phyloP scores from a whole-genome alignment of 23 tunicate species.

The Styela clava region DNA sequence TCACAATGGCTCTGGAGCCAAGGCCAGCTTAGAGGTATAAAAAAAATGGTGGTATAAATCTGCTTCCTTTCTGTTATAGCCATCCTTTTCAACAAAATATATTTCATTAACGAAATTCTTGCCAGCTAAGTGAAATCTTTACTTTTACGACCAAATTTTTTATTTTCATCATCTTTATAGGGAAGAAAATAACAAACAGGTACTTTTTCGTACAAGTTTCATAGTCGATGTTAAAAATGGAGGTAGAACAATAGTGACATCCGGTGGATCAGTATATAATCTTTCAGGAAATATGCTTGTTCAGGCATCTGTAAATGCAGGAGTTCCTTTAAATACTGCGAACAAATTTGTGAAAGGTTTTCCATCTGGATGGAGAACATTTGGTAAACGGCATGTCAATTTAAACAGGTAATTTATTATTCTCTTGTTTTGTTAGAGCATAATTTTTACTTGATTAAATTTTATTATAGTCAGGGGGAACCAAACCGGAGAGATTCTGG shows the following conservation, averaged over 20 bases:
- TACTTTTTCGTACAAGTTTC: constrained; percentile 3
- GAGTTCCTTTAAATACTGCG: constrained; percentile 7
- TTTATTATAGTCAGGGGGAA: no score
- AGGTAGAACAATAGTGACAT: background rate
- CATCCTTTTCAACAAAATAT: no score
- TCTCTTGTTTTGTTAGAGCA: background rate
- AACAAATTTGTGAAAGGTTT: constrained; percentile 21
- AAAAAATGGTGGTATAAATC: no score
- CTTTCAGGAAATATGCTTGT: constrained; percentile 6
- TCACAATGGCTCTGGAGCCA: no score
- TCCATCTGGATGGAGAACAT: constrained; percentile 10
- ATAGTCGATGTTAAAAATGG: background rate
- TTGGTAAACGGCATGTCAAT: background rate
- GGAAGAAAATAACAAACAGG: background rate
- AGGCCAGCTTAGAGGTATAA: no score
- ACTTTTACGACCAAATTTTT: no score
- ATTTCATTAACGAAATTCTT: no score
- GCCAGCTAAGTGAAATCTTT: no score
- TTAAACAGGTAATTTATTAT: background rate
- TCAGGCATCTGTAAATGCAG: constrained; percentile 6
- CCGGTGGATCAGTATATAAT: background rate
- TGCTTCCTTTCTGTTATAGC: no score
- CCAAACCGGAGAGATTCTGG: no score
- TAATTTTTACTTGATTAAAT: background rate
- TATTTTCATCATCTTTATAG: background rate